A percentile compares a stretch with the other conserved stretches of the same genome.
Conservation (phyloP, 2,113 vertebrate genomes). For the Calidris pygmaea region DNA sequence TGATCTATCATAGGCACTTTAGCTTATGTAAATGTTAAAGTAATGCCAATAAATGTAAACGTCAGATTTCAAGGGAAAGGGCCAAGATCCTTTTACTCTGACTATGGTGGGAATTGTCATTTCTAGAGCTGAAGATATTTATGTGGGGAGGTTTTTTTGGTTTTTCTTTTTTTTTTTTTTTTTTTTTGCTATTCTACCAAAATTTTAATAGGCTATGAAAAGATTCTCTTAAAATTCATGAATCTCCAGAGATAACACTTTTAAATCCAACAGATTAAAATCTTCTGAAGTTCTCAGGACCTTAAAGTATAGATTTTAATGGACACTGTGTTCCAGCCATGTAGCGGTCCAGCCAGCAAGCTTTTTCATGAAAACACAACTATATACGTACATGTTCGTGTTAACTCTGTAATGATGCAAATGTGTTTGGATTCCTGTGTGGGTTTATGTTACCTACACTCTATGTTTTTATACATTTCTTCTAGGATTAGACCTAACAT, state of each 20-base stretch:
- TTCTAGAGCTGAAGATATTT: neutral
- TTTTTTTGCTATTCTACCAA: neutral
- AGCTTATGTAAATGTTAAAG: neutral
- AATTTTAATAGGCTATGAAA: neutral
- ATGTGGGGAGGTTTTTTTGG: neutral
- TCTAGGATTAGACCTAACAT: neutral
- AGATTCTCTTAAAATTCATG: neutral
- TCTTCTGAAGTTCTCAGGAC: neutral
- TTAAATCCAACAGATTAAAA: neutral
- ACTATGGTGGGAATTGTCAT: neutral
- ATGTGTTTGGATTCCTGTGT: neutral
- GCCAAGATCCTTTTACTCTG: neutral
- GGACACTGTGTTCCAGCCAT: neutral
- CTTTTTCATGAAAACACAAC: neutral
- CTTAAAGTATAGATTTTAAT: neutral
- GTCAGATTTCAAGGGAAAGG: neutral
- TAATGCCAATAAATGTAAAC: neutral
- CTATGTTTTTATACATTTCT: neutral
- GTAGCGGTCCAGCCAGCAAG: neutral
- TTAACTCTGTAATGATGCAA: neutral
- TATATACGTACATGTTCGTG: fast-evolving
- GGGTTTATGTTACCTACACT: neutral
- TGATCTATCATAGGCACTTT: neutral
- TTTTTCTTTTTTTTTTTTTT: neutral
- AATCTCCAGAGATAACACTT: neutral